Percentiles rank a stretch among this genome's conserved stretches.
phyloP scores from a whole-genome alignment of 2,888 invertebrate species.

The Trichogramma dendrolimi region DNA sequence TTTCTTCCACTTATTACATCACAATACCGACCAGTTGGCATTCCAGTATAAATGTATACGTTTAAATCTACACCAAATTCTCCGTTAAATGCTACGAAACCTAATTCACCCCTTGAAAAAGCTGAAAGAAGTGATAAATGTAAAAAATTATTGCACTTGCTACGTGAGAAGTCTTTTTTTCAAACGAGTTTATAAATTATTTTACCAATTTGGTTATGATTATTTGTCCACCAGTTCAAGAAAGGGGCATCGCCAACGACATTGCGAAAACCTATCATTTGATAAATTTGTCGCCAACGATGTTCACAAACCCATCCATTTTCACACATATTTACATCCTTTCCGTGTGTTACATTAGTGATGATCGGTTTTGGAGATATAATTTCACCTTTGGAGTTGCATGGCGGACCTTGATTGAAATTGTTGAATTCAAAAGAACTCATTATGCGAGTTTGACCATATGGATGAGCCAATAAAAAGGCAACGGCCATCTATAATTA shows the following conservation, averaged over 20 bases:
- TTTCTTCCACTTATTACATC: slow-evolving; percentile 71
- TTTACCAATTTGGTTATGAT: slow-evolving; percentile 50
- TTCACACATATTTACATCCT: slow-evolving; percentile 35
- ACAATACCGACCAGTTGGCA: slow-evolving; percentile 76
- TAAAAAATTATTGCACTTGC: too few relatives aligned
- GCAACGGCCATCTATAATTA: slow-evolving; percentile 51
- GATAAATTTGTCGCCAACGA: slow-evolving; percentile 46
- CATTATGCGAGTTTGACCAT: slow-evolving; percentile 58
- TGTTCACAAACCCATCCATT: slow-evolving; percentile 51
- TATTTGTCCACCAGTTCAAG: slow-evolving; percentile 53
- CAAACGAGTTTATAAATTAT: background rate
- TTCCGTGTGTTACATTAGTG: slow-evolving; percentile 10
- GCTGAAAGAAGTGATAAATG: slow-evolving; percentile 8
- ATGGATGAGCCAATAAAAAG: slow-evolving; percentile 59
- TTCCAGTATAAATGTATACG: slow-evolving; percentile 61
- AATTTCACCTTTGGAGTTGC: slow-evolving; percentile 7
- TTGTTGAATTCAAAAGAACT: slow-evolving; percentile 53
- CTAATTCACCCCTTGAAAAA: slow-evolving; percentile 33
- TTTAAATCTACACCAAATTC: slow-evolving; percentile 59
- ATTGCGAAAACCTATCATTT: slow-evolving; percentile 50
- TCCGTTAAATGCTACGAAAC: slow-evolving; percentile 74
- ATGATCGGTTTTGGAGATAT: too few relatives aligned
- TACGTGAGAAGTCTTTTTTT: too few relatives aligned
- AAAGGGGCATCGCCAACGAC: slow-evolving; percentile 40
- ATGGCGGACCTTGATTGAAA: slow-evolving; percentile 46